Evolutionary conservation across 2,113 vertebrate genomes (phyloP), one percentile per base, ranked within the genome.

Genomic region (Felis catus): DNA sequence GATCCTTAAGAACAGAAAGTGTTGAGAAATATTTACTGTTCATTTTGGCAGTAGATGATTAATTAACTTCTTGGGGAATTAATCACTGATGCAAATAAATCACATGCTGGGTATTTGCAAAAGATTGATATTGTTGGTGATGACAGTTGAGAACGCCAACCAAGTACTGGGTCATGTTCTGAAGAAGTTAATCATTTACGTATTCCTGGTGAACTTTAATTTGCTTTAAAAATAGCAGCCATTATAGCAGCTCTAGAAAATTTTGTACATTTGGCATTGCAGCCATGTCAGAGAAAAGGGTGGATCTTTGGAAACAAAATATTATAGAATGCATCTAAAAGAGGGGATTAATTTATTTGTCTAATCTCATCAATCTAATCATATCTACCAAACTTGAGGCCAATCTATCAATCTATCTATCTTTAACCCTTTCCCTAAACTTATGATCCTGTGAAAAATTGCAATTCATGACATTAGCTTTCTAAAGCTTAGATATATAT

Each of bases 31-130:
- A 98, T 97, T 97, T 97, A 79, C 71, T 97, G 95, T 97, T 98
- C 94, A 97, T 92, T 98, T 98, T 97, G 87, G 82, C 94, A 98
- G n/a, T 71, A 87, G 80, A 97, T 97, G 97, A 98, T 98, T 98
- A 98, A 98, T 98, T 98, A 98, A 92, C 0, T 76, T 95, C 94
- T 92, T 96, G 95, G 78, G 89, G 92, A 98, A 95, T 97, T 97
- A 98, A 95, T 98, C 4, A 93, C 92, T 89, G 90, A 97, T 84
- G 31, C 68, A 90, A 83, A 85, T 93, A 58, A 82, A 95, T 96
- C n/a, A 86, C 61, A 87, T 5, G 13, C n/a, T 98, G 87, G 91
- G 97, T 92, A 93, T 95, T 73, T 84, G 21, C 0, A 5, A 53
- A 39, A 96, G 51, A 89, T 61, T 39, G 80, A 27, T 33, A n/a